A percentile compares a stretch with the other conserved stretches of the same genome.
phyloP scores from a whole-genome alignment of 2,113 vertebrate genomes.

The Rana temporaria region DNA sequence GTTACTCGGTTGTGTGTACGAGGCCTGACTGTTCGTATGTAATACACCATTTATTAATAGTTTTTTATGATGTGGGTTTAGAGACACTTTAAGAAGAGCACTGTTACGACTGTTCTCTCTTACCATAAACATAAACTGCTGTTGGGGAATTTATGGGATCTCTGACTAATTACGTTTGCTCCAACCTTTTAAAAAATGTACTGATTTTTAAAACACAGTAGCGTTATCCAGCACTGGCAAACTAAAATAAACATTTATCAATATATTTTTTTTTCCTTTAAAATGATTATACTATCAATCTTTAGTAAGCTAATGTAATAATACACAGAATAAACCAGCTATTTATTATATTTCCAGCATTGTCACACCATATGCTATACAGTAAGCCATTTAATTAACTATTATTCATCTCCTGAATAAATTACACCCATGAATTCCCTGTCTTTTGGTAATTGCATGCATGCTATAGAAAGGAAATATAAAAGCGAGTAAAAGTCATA shows the following conservation, averaged over 20 bases:
- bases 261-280: conserved; percentile 20
- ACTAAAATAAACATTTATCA: conserved; percentile 45
- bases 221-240: neutral
- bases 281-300: conserved; percentile 41
- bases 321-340: conserved; percentile 39
- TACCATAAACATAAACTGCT: neutral
- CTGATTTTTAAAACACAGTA: neutral
- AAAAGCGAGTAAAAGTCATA: conserved; percentile 30
- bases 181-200: neutral
- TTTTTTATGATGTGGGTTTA: too few relatives aligned
- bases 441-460: conserved; percentile 36
- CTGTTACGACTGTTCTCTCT: too few relatives aligned
- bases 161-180: neutral
- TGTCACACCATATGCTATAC: conserved; percentile 52
- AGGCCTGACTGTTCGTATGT: too few relatives aligned
- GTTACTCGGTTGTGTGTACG: too few relatives aligned
- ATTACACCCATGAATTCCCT: conserved; percentile 49
- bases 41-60: too few relatives aligned
- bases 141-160: neutral
- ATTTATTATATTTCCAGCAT: conserved; percentile 50
- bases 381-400: conserved; percentile 56
- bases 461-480: conserved; percentile 15
- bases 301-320: conserved; percentile 56
- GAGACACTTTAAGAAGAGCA: too few relatives aligned
- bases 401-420: conserved; percentile 56